Evolutionary conservation across 2,113 vertebrate genomes (phyloP).

Genomic region (Ariopsis seemanni): DNA sequence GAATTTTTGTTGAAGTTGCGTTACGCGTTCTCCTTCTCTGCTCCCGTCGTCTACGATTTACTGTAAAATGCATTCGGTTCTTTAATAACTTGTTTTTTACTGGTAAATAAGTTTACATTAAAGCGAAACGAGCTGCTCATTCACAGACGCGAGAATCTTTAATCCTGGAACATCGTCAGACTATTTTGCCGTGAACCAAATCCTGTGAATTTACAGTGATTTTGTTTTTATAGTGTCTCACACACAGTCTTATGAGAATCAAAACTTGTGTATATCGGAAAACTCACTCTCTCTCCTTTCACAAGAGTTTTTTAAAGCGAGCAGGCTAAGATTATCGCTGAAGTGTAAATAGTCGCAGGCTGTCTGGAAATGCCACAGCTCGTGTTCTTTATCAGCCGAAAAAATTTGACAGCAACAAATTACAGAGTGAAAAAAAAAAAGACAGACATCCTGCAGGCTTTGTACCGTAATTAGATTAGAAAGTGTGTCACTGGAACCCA

Average conservation of each 20-base stretch:
- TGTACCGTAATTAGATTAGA: conserved; percentile 25
- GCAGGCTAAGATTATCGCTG: not conserved
- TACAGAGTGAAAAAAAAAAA: not conserved
- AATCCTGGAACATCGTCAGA: too few relatives aligned
- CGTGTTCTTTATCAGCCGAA: not conserved
- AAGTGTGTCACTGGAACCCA: conserved; percentile 27
- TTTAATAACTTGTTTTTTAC: not conserved
- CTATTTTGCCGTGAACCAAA: too few relatives aligned
- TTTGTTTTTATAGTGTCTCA: too few relatives aligned
- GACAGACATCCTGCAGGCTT: not conserved
- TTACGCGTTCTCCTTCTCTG: too few relatives aligned
- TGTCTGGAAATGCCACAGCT: not conserved
- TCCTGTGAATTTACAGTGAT: too few relatives aligned
- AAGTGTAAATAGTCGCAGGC: not conserved
- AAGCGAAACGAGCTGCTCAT: not conserved
- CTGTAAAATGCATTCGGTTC: not conserved
- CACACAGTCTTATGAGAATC: not conserved
- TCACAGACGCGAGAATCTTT: not conserved
- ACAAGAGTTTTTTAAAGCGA: not conserved
- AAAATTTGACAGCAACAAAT: conserved; percentile 24
- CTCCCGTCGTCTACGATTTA: too few relatives aligned
- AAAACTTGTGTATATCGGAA: not conserved
- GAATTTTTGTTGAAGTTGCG: too few relatives aligned
- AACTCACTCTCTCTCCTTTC: not conserved
- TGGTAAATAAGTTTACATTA: not conserved